Conservation (phyloP, 2,797 vertebrate genomes). For the Helicolenus hilgendorfi region DNA sequence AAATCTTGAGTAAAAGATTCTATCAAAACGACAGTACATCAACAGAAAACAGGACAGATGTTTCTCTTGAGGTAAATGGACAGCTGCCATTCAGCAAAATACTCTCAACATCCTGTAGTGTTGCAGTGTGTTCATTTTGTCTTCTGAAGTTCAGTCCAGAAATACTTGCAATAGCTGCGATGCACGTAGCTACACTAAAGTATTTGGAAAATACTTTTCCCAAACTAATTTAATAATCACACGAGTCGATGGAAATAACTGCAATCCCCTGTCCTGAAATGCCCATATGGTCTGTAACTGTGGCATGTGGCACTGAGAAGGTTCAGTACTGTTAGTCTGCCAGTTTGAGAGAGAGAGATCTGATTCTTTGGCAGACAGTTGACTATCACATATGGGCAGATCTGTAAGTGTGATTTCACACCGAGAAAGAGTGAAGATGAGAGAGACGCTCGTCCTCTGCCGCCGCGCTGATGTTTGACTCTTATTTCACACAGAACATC, state of each 20-base stretch:
- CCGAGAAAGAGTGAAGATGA: not conserved
- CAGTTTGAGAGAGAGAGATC: slow-evolving; percentile 37
- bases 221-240: not conserved
- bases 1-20: too few species aligned
- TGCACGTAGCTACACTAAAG: not conserved
- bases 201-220: not conserved
- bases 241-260: not conserved
- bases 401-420: slow-evolving; percentile 43
- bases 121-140: not conserved
- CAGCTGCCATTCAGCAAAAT: not conserved
- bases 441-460: not conserved
- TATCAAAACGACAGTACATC: too few species aligned
- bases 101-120: not conserved
- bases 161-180: not conserved
- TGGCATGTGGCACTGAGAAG: slow-evolving; percentile 6
- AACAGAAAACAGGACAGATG: too few species aligned
- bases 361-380: slow-evolving; percentile 34
- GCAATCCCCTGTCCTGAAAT: not conserved
- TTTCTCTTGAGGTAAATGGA: not conserved
- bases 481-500: not conserved
- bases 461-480: slow-evolving; percentile 23
- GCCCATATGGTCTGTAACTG: not conserved
- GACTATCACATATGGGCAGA: slow-evolving; percentile 49
- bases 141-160: not conserved
- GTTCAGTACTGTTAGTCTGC: not conserved